Evolutionary conservation across 2,888 invertebrate species (phyloP).

Genomic region (Uropetala carovei): DNA sequence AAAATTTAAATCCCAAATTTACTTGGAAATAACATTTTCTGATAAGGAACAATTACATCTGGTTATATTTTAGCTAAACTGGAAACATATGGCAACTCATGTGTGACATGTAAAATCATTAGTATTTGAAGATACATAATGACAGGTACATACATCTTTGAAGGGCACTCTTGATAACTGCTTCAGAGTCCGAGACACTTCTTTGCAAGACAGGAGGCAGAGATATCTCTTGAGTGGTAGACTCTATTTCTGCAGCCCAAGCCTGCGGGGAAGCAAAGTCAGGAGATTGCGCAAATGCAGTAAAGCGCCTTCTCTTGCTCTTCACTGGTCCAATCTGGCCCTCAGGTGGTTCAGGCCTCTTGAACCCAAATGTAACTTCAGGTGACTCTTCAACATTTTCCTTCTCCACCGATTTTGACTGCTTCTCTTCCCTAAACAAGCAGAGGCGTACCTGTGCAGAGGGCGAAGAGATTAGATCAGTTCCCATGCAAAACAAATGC

Average conservation of each 20-base stretch:
- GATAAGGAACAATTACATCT: too few relatives aligned
- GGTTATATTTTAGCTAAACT: too few relatives aligned
- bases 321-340: not conserved
- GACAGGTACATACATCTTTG: slow-evolving; percentile 79
- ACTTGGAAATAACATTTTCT: too few relatives aligned
- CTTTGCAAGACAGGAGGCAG: slow-evolving; percentile 77
- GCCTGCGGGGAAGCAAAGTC: slow-evolving; percentile 10
- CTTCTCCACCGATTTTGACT: slow-evolving; percentile 70
- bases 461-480: not conserved
- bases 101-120: too few relatives aligned
- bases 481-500: too few relatives aligned
- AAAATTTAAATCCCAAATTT: too few relatives aligned
- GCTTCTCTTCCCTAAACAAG: slow-evolving; percentile 74
- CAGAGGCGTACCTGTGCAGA: slow-evolving; percentile 74
- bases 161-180: slow-evolving; percentile 83
- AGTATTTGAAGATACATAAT: too few relatives aligned
- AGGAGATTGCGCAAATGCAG: slow-evolving; percentile 58
- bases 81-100: too few relatives aligned
- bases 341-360: slow-evolving; percentile 82
- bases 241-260: slow-evolving; percentile 35
- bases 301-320: slow-evolving; percentile 59
- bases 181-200: slow-evolving; percentile 87
- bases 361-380: slow-evolving; percentile 74
- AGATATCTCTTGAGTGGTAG: slow-evolving; percentile 65
- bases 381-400: slow-evolving; percentile 41